A percentile compares a stretch with the other conserved stretches of the same genome.
Conservation (phyloP, 2,888 invertebrate genomes). For the Heliconius ethilla region DNA sequence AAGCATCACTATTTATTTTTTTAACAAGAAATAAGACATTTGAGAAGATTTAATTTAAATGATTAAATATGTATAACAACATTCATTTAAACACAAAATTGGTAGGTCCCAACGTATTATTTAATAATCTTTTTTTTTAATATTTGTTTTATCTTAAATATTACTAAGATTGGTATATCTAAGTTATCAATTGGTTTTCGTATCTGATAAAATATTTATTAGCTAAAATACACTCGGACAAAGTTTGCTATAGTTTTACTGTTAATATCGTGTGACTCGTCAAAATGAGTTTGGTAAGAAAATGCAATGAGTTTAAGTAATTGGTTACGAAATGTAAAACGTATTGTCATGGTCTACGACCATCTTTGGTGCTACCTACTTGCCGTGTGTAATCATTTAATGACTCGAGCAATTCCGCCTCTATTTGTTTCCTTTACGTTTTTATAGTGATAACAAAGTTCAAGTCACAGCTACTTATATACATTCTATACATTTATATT, state of each 20-base stretch:
- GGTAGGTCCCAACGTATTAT: background rate
- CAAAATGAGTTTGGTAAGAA: slow-evolving; percentile 41
- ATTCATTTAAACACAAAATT: slow-evolving; percentile 9
- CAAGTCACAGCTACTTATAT: slow-evolving; percentile 27
- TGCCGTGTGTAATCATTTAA: background rate
- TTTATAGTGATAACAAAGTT: slow-evolving; percentile 32
- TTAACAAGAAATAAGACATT: background rate
- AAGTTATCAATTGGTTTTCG: slow-evolving; percentile 21
- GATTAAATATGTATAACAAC: slow-evolving; percentile 9
- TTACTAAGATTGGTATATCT: slow-evolving; percentile 14
- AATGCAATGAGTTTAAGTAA: background rate
- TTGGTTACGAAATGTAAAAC: background rate
- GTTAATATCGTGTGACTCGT: slow-evolving; percentile 21
- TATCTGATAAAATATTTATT: slow-evolving; percentile 34
- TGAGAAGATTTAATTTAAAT: background rate
- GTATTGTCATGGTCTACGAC: slow-evolving; percentile 3
- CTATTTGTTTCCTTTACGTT: background rate
- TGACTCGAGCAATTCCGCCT: background rate
- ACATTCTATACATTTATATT: background rate
- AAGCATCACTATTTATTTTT: no score
- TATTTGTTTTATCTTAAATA: background rate
- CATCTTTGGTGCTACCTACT: background rate
- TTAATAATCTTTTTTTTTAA: background rate
- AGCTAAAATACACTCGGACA: background rate
- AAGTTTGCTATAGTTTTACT: slow-evolving; percentile 3